Base-by-base conservation (phyloP, 2,113 vertebrate genomes). In the Trinectes maculatus region DNA sequence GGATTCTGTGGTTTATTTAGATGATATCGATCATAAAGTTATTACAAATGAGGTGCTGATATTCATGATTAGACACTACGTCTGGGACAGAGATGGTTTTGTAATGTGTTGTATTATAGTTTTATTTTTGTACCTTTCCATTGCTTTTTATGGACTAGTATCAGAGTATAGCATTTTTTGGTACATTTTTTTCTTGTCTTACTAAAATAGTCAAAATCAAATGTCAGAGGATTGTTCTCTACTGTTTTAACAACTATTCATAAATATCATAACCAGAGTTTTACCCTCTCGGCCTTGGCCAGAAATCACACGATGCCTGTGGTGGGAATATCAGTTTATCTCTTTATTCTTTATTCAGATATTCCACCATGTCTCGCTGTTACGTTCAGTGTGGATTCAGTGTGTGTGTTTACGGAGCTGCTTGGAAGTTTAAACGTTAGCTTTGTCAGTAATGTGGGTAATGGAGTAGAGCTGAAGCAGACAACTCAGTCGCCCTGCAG, bases 371-470 rank as follows among this genome's bases (percentile, higher is more conserved):
- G 22, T 33, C 16, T 53, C 74, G 11, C 66, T 26, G 58, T 81
- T 57, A 47, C 34, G 36, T 70, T 58, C 0, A 63, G 58, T 12
- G 21, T 66, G 59, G 33, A 70, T n/a, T n/a, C 34, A 26, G 69
- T 64, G 6, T 47, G 52, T 15, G 26, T 54, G 19, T 79, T 77
- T 59, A 46, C 56, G 19, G 40, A 74, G 69, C 15, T 22, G 56
- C 43, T 73, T n/a, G 12, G 0, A 69, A 22, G 37, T 62, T 68
- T 29, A 74, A 85, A 83, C 65, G 33, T 48, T 71, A 60, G 52
- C 70, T 82, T 68, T 70, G 79, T 71, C 75, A 40, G 75, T 53
- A 79, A 71, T 62, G 57, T 9, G 36, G 8, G 10, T n/a, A 39
- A 8, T 2, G 8, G 26, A 49, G 8, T 22, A 47, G 36, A n/a